Conservation (phyloP, 1,140 invertebrate genomes). For the Branchinecta lindahli region DNA sequence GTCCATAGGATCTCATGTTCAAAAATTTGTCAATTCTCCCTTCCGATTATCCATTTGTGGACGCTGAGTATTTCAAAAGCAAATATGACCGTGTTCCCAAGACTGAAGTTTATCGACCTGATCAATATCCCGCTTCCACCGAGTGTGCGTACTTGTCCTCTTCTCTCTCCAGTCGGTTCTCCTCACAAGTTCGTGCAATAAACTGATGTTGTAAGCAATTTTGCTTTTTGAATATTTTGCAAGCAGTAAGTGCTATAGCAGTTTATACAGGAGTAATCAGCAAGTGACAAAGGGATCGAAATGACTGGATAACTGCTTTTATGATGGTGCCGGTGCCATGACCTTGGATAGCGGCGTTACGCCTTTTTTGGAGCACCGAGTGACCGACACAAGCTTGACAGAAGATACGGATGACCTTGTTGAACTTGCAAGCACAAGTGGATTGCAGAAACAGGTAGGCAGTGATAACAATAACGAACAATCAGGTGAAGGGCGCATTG, state of each 20-base stretch:
- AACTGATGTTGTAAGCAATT: slow-evolving; percentile 10
- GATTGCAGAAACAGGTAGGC: background rate
- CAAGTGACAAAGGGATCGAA: too few species aligned
- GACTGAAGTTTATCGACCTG: background rate
- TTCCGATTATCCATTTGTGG: too few species aligned
- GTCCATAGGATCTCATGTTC: too few species aligned
- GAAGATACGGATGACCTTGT: slow-evolving; percentile 3
- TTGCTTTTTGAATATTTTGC: background rate
- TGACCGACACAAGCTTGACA: slow-evolving; percentile 1
- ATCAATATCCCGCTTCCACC: background rate
- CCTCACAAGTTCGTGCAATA: slow-evolving; percentile 2
- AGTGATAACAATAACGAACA: background rate
- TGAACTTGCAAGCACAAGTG: slow-evolving; percentile 7
- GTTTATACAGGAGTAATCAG: too few species aligned
- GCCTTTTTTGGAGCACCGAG: background rate
- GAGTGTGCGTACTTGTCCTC: background rate
- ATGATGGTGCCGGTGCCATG: background rate
- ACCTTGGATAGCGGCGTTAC: slow-evolving; percentile 6
- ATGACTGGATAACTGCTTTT: too few species aligned
- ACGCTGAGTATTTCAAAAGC: too few species aligned
- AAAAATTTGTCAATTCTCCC: too few species aligned
- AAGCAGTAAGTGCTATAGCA: too few species aligned
- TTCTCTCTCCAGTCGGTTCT: background rate
- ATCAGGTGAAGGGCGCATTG: background rate
- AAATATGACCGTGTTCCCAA: too few species aligned